Evolutionary conservation across 2,888 invertebrate species (phyloP).

Genomic region (Xestobium rufovillosum): DNA sequence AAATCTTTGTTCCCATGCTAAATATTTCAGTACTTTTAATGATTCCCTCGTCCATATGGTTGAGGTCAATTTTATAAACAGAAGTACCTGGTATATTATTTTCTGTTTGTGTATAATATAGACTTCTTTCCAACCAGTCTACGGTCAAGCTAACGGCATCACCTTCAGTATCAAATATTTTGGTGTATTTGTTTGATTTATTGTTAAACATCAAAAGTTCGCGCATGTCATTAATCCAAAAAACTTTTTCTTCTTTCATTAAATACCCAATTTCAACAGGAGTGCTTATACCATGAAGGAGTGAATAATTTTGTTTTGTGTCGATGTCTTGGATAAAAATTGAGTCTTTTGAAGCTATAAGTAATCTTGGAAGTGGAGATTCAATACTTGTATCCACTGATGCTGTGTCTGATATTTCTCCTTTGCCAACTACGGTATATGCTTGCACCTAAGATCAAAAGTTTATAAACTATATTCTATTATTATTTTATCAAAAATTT

Average conservation of each 20-base stretch:
- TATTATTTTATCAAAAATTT: constrained; percentile 21
- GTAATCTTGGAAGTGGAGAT: constrained; percentile 69
- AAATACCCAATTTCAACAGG: constrained; percentile 63
- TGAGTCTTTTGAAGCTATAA: constrained; percentile 65
- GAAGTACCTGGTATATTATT: constrained; percentile 44
- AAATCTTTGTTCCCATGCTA: constrained; percentile 50
- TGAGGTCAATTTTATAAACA: constrained; percentile 60
- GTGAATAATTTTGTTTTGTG: constrained; percentile 48
- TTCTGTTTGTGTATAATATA: constrained; percentile 69
- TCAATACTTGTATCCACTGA: constrained; percentile 62
- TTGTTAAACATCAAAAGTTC: constrained; percentile 59
- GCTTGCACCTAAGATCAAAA: constrained; percentile 62
- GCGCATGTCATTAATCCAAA: constrained; percentile 75
- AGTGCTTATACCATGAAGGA: constrained; percentile 57
- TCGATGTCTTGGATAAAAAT: constrained; percentile 73
- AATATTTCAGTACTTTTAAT: constrained; percentile 48
- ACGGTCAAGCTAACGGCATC: constrained; percentile 62
- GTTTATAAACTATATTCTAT: constrained; percentile 15
- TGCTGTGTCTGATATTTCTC: constrained; percentile 59
- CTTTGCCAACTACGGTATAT: constrained; percentile 69
- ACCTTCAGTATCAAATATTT: constrained; percentile 51
- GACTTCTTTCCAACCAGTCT: constrained; percentile 80
- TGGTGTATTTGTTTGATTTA: constrained; percentile 46
- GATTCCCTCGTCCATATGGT: constrained; percentile 50
- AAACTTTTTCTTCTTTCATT: constrained; percentile 63